Evolutionary conservation across 2,888 invertebrate species (phyloP), one percentile per base, ranked within the genome.

Genomic region (Buathra laborator): DNA sequence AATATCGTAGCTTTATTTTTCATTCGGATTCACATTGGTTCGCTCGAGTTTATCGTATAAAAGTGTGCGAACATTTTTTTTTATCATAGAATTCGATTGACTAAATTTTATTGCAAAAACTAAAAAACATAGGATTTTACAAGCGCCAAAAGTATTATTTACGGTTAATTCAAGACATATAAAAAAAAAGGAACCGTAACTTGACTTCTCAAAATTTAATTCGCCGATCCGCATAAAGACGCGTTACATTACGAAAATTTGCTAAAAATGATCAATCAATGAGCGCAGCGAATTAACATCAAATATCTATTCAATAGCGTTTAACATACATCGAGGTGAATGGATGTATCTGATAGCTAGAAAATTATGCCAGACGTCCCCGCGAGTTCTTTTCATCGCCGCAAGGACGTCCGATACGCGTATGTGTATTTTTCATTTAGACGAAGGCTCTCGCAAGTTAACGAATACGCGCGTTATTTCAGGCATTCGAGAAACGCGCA

Each of bases 401-500:
- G 19, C 71, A 64, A 72, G 62, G 67, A 64, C 79, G 59, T 16
- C 46, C n/a, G 29, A 79, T n/a, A 16, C 12, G 10, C 1, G 32
- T 64, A 9, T 66, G 74, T 79, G 66, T 72, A 77, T 59, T 59
- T 46, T 56, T 19, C 68, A 29, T 75, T 75, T 70, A 43, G 72
- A 59, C 79, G 64, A 5, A 43, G 59, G 29, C 59, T 1, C 10
- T 3, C 9, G 44, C n/a, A 3, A 7, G 44, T 14, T 14, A 37
- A 44, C 56, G 43, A 43, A 53, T 51, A 62, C 51, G 71, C 72
- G 66, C 66, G 72, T 81, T 84, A 67, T 84, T 84, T 84, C 80
- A 76, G 68, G 51, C 64, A 77, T 84, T 84, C 51, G 76, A 76
- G 80, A 72, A 84, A 84, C 71, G 70, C 67, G 44, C 32, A 37